These are phyloP conservation scores for Pomatorhinus ruficollis DNA, from an alignment of 2,113 vertebrate genomes.

Conservation along the genomic window DNA sequence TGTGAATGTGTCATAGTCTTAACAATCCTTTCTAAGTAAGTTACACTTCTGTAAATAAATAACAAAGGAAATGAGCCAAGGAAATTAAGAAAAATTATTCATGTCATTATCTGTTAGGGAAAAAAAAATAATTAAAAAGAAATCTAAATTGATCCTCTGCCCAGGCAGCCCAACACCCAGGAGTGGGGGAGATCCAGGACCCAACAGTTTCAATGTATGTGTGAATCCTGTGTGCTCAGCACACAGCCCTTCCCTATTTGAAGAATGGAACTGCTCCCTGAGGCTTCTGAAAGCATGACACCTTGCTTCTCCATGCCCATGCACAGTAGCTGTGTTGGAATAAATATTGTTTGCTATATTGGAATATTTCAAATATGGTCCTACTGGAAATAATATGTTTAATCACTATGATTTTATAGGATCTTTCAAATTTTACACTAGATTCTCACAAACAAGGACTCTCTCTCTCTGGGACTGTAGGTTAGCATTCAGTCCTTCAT, in stretches of 20 bases:
- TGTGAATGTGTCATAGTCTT: neutral
- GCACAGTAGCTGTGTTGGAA: neutral
- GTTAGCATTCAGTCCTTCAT: neutral
- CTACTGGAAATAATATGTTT: neutral
- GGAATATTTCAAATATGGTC: neutral
- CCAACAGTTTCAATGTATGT: rapidly evolving
- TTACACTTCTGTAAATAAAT: neutral
- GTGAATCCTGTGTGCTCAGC: neutral
- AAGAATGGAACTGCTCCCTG: neutral
- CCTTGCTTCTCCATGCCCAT: neutral
- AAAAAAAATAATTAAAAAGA: neutral
- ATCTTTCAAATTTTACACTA: neutral
- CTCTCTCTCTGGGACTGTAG: neutral
- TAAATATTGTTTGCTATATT: neutral
- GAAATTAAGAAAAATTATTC: neutral
- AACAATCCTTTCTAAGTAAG: neutral
- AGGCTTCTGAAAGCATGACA: rapidly evolving
- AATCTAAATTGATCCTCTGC: neutral
- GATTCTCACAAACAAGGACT: neutral
- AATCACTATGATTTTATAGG: neutral
- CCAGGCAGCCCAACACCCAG: neutral
- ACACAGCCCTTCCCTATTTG: neutral
- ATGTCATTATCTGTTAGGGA: neutral
- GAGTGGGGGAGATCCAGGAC: neutral
- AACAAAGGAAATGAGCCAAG: neutral